Evolutionary conservation across 2,113 vertebrate genomes (phyloP).

Genomic region (Apeltes quadracus): DNA sequence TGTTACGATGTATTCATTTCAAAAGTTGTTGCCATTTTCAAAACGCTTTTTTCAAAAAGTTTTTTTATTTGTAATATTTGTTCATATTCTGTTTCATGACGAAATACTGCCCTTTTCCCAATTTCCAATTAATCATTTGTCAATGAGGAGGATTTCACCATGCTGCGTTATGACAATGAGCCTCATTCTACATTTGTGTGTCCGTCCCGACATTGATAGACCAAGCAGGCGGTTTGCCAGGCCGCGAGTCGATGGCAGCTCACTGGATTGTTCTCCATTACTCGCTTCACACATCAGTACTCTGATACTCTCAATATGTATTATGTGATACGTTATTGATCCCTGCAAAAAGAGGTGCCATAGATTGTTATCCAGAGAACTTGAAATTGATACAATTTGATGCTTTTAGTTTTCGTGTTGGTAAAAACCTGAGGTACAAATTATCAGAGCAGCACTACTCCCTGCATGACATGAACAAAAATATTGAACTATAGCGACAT

Average conservation of each 20-base stretch:
- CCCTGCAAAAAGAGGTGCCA: not conserved
- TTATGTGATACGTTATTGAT: slow-evolving; percentile 6
- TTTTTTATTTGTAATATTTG: not conserved
- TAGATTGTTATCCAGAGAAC: too few relatives aligned
- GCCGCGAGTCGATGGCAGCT: not conserved
- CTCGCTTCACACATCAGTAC: not conserved
- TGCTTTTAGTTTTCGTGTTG: not conserved
- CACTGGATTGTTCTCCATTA: slow-evolving; percentile 10
- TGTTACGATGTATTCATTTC: not conserved
- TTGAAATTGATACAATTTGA: not conserved
- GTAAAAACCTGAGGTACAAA: not conserved
- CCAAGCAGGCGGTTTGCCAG: slow-evolving; percentile 11
- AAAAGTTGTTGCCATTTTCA: not conserved
- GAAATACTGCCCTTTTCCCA: not conserved
- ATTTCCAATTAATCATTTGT: not conserved
- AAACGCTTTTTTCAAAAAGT: not conserved
- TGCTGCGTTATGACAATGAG: too few relatives aligned
- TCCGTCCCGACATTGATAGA: not conserved
- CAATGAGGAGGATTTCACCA: not conserved
- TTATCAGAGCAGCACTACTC: too few relatives aligned
- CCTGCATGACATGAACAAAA: too few relatives aligned
- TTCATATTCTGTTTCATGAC: not conserved
- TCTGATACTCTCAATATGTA: not conserved
- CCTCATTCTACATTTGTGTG: not conserved
- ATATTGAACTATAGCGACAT: too few relatives aligned